Evolutionary conservation across 2,113 vertebrate genomes (phyloP).

Genomic region (Martes martes): DNA sequence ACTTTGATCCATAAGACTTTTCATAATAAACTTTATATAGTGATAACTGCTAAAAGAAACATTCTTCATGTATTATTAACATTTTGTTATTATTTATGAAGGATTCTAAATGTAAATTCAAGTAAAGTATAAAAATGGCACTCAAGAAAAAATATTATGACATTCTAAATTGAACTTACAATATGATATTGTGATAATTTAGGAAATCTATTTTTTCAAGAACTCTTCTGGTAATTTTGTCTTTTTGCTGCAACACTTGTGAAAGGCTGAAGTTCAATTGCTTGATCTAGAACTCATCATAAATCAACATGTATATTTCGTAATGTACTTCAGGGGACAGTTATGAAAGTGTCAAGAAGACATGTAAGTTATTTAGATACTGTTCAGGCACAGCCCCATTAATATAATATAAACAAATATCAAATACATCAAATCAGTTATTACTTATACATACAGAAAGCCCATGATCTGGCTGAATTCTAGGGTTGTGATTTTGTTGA

Average conservation of each 20-base stretch:
- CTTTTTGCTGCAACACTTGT: not conserved
- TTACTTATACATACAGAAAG: not conserved
- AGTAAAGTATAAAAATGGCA: not conserved
- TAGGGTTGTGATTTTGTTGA: not conserved
- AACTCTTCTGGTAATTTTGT: not conserved
- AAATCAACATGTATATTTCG: not conserved
- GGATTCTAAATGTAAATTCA: not conserved
- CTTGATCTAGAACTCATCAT: not conserved
- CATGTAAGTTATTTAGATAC: not conserved
- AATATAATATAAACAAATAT: not conserved
- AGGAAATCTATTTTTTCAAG: not conserved
- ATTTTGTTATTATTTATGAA: not conserved
- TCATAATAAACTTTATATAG: not conserved
- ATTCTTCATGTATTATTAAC: not conserved
- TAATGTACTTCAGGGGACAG: not conserved
- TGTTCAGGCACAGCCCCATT: not conserved
- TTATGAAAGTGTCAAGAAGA: not conserved
- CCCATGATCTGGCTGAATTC: not conserved
- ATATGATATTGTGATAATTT: not conserved
- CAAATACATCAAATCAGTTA: not conserved
- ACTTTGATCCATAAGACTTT: constrained; percentile 21
- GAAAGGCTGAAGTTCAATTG: not conserved
- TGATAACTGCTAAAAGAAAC: not conserved
- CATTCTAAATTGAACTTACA: not conserved
- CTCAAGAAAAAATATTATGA: not conserved